phyloP scores from a whole-genome alignment of 2,113 vertebrate species.

The Camelus dromedarius region DNA sequence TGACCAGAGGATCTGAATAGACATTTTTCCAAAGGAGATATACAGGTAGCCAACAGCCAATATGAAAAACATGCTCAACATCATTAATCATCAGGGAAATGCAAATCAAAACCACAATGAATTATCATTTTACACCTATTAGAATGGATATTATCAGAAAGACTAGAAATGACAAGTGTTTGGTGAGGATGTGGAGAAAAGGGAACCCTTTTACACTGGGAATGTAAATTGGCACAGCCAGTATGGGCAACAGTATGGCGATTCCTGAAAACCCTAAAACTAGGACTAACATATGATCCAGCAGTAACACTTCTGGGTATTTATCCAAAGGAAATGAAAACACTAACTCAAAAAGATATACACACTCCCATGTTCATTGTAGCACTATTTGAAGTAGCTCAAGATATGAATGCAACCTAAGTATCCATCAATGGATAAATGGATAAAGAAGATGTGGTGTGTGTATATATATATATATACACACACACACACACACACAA shows the following conservation, averaged over 20 bases:
- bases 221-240: neutral
- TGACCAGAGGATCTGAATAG: neutral
- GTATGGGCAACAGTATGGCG: neutral
- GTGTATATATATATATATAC: no score
- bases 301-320: neutral
- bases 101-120: neutral
- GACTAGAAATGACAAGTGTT: neutral
- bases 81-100: neutral
- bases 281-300: neutral
- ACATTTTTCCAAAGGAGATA: neutral
- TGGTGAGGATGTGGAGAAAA: neutral
- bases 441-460: neutral
- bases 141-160: neutral
- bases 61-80: neutral
- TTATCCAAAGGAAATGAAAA: neutral
- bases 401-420: neutral
- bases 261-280: neutral
- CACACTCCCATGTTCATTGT: neutral
- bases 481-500: no score
- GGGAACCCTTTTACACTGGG: neutral
- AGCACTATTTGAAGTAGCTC: neutral
- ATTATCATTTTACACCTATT: neutral
- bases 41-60: neutral
- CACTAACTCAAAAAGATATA: neutral
- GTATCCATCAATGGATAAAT: neutral